Evolutionary conservation across 2,888 invertebrate genomes (phyloP).

Genomic region (Dendrolimus houi): DNA sequence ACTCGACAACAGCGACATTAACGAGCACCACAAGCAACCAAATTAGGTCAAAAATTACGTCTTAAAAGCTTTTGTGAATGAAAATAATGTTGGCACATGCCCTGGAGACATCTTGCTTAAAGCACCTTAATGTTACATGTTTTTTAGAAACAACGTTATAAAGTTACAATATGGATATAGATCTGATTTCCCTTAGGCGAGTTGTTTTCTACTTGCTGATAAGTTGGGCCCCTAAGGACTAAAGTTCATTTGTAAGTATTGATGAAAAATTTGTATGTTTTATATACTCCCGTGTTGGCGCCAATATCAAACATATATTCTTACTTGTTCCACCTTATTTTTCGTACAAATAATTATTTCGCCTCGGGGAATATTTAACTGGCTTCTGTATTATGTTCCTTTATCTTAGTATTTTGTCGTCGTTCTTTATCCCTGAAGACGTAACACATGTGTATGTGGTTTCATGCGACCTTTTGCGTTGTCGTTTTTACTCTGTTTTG

Average conservation of each 20-base stretch:
- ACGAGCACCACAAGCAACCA: constrained; percentile 2
- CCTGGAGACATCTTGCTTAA: no score
- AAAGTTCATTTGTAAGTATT: constrained; percentile 1
- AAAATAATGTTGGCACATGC: background rate
- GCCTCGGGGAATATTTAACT: background rate
- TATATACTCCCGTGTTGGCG: background rate
- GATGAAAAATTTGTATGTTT: background rate
- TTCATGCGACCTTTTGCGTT: no score
- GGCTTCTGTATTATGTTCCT: background rate
- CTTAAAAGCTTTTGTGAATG: constrained; percentile 7
- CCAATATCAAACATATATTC: background rate
- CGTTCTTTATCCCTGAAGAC: background rate
- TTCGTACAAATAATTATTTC: background rate
- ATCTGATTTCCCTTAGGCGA: constrained; percentile 7
- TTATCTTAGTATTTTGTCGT: no score
- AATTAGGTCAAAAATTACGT: constrained; percentile 1
- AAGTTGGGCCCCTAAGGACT: constrained; percentile 1
- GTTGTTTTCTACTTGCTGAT: background rate
- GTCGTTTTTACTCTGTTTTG: no score
- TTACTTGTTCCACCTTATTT: background rate
- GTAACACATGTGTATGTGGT: background rate
- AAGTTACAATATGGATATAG: constrained; percentile 1
- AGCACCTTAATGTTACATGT: no score
- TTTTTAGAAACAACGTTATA: constrained; percentile 5
- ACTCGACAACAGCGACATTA: constrained; percentile 4